These are phyloP conservation scores for Diarsia rubi DNA, from an alignment of 2,888 invertebrate genomes.

Conservation along the genomic window DNA sequence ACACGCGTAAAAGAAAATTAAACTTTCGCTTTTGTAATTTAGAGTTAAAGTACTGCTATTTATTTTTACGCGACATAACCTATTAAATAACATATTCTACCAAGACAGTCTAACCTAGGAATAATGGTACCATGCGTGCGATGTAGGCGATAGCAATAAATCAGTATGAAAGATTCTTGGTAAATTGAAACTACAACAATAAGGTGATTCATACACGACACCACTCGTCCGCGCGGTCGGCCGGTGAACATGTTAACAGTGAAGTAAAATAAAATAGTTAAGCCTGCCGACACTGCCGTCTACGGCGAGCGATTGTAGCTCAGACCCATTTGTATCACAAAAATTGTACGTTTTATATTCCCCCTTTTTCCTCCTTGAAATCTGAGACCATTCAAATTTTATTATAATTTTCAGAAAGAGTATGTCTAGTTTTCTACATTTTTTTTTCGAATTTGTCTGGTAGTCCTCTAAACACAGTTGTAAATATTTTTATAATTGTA, in stretches of 20 bases:
- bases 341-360: background rate
- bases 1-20: background rate
- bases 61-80: background rate
- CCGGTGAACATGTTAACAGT: background rate
- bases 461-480: too few relatives aligned
- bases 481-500: too few relatives aligned
- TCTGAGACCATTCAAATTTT: background rate
- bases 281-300: too few relatives aligned
- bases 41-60: background rate
- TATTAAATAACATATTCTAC: constrained; percentile 12
- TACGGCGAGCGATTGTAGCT: too few relatives aligned
- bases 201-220: background rate
- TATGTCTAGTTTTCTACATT: too few relatives aligned
- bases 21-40: background rate
- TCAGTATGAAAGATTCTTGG: constrained; percentile 33
- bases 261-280: too few relatives aligned
- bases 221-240: background rate
- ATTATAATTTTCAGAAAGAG: too few relatives aligned
- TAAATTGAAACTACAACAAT: constrained; percentile 37
- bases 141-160: constrained; percentile 44
- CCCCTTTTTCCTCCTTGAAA: background rate
- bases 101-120: constrained; percentile 21
- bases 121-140: constrained; percentile 28
- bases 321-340: too few relatives aligned
- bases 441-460: too few relatives aligned